Base-by-base conservation (phyloP, 1,140 invertebrate species). In the Caenorhabditis remanei region DNA sequence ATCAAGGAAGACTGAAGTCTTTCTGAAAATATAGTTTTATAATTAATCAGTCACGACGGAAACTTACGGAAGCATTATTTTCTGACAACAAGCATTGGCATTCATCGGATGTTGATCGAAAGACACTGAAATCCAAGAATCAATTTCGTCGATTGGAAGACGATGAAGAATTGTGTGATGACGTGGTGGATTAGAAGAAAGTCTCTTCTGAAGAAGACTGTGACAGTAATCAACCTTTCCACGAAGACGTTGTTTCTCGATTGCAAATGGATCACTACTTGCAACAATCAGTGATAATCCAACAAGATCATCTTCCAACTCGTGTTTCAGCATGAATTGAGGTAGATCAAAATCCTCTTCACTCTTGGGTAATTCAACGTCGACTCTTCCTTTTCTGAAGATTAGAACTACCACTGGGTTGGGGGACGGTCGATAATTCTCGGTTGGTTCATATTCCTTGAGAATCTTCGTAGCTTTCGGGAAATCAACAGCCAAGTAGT, bases 191-290 rank as follows among this genome's bases (percentile, higher is more conserved):
- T 79, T 48, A 5, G 14, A 19, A 16, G 40, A 56, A 50, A 85
- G 32, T 92, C 91, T 92, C 63, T 90, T 88, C 53, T 90, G 89
- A n/a, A 92, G 63, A 24, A 92, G 84, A 61, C 90, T 90, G 82
- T 92, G 91, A 71, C 91, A 92, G 82, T 92, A 92, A 84, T 92
- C 91, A n/a, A 90, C 89, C 19, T 67, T 85, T 48, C 91, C 90
- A 24, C 84, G n/a, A 13, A 92, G 11, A 58, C 91, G 40, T 41
- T 92, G 90, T 58, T 87, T 79, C 86, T 92, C 91, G n/a, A 92
- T 92, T 32, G 90, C 87, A 71, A 89, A 92, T n/a, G 91, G 91
- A 88, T 92, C 91, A 32, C 88, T 71, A 19, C 65, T 71, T 9
- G 92, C 88, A n/a, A 92, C 56, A 14, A 88, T 56, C 89, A 92